Percentiles rank a stretch among this genome's conserved stretches.
Conservation (phyloP, 2,113 vertebrate species). For the Mustelus asterias region DNA sequence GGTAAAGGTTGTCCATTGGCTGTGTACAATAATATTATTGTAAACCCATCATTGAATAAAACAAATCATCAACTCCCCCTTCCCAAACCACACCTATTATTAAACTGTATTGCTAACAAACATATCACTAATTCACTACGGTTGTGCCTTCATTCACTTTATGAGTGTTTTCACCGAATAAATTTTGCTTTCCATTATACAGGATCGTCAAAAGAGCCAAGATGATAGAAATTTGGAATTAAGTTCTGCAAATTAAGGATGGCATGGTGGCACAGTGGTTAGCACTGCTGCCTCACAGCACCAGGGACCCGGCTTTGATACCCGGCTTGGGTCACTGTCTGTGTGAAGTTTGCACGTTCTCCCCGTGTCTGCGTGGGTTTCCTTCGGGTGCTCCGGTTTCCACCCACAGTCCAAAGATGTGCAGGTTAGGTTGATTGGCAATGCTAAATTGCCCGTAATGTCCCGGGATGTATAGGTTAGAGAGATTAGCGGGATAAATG, state of each 20-base stretch:
- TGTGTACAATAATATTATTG: slow-evolving; percentile 22
- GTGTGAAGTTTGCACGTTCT: too few species aligned
- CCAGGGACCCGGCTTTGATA: too few species aligned
- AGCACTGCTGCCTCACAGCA: neutral
- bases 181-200: neutral
- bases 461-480: too few species aligned
- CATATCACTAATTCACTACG: neutral
- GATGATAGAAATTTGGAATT: neutral
- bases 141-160: neutral
- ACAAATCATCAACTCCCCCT: neutral
- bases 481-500: too few species aligned
- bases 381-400: too few species aligned
- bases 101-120: slow-evolving; percentile 30
- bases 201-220: neutral
- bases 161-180: neutral
- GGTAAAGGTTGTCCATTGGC: neutral
- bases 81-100: neutral
- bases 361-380: too few species aligned
- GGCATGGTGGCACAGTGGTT: too few species aligned
- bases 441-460: too few species aligned
- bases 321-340: too few species aligned
- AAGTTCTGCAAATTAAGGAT: too few species aligned
- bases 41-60: slow-evolving; percentile 19
- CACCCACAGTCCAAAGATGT: too few species aligned
- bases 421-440: too few species aligned